Percentiles rank a stretch among this genome's conserved stretches.
Conservation (phyloP, 1,140 invertebrate genomes). For the Mylabris phalerata region DNA sequence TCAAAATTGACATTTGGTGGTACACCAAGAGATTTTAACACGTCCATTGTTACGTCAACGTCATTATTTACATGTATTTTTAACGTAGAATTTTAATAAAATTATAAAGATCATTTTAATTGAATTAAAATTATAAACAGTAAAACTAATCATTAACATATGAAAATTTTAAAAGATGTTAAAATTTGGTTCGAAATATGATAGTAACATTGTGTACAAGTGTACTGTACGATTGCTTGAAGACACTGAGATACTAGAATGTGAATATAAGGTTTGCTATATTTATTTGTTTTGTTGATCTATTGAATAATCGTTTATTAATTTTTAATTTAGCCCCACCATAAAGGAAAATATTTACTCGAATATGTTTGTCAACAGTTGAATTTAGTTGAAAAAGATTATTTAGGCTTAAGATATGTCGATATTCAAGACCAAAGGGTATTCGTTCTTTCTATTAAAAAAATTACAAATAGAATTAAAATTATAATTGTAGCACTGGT, state of each 20-base stretch:
- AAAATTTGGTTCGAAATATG: slow-evolving; percentile 72
- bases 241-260: slow-evolving; percentile 89
- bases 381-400: slow-evolving; percentile 93
- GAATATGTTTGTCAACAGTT: slow-evolving; percentile 91
- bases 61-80: not conserved
- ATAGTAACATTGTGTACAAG: slow-evolving; percentile 81
- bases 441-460: slow-evolving; percentile 13
- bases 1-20: too few relatives aligned
- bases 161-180: slow-evolving; percentile 50
- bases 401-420: slow-evolving; percentile 93
- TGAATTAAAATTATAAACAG: not conserved
- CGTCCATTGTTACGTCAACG: not conserved
- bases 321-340: slow-evolving; percentile 67
- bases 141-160: not conserved
- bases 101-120: not conserved
- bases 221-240: slow-evolving; percentile 90
- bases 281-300: not conserved
- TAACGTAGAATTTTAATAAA: not conserved
- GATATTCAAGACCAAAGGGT: slow-evolving; percentile 89
- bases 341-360: slow-evolving; percentile 87
- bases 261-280: slow-evolving; percentile 84
- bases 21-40: too few relatives aligned
- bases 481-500: slow-evolving; percentile 76
- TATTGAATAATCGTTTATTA: slow-evolving; percentile 13
- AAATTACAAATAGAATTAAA: not conserved